Evolutionary conservation across 2,888 invertebrate species (phyloP).

Genomic region (Drosophila putrida): DNA sequence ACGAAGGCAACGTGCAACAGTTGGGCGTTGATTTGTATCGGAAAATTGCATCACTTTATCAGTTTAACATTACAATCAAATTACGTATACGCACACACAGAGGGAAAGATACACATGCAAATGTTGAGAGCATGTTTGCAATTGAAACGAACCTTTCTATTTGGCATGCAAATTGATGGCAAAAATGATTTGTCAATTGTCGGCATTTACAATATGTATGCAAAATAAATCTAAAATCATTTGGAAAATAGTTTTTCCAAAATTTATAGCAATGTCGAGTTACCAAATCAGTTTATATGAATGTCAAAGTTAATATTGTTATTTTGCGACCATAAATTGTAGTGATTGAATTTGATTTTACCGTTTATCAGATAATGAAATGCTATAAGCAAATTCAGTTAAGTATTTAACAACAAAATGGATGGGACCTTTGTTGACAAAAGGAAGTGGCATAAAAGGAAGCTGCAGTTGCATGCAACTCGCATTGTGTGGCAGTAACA

Average conservation of each 20-base stretch:
- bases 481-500: conserved; percentile 5
- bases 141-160: conserved; percentile 29
- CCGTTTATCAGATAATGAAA: not conserved
- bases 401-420: not conserved
- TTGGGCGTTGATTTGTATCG: conserved; percentile 61
- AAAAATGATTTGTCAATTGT: conserved; percentile 39
- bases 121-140: conserved; percentile 16
- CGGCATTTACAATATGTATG: conserved; percentile 9
- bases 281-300: conserved; percentile 4
- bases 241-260: conserved; percentile 2
- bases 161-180: conserved; percentile 33
- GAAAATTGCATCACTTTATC: conserved; percentile 47
- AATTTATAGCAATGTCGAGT: conserved; percentile 1
- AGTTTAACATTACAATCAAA: conserved; percentile 54
- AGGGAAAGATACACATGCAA: no score
- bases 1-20: conserved; percentile 55
- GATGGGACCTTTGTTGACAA: conserved; percentile 1
- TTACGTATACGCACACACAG: conserved; percentile 28
- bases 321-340: conserved; percentile 5
- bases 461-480: conserved; percentile 1
- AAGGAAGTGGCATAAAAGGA: not conserved
- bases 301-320: conserved; percentile 6
- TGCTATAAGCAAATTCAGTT: not conserved
- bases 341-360: not conserved
- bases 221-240: conserved; percentile 10